Base-by-base conservation (phyloP, 2,113 vertebrate species). In the Charadrius vociferus region DNA sequence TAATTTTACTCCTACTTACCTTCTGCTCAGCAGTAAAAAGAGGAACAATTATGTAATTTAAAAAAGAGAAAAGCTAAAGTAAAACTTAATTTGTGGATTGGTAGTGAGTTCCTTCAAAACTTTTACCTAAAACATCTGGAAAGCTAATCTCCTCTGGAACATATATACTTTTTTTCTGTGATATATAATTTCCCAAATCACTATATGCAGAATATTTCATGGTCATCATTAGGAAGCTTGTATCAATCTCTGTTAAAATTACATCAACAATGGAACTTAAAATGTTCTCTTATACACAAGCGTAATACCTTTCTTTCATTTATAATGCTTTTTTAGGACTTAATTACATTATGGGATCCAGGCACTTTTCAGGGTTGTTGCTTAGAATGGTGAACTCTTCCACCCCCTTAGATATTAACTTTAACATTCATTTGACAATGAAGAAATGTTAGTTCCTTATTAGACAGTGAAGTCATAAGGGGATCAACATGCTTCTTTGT, bases 1-100 rank as follows among this genome's bases (percentile, higher is more conserved):
- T 74, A 92, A 83, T 92, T 84, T 94, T 81, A 90, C 73, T 94
- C 89, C 91, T 85, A 89, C 66, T 93, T 96, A 56, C 52, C 70
- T 90, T 95, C 91, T 95, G 84, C 43, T 95, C 61, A 81, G 41
- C 19, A 72, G 19, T 79, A 78, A 75, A 79, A 95, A 74, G 7
- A 62, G 73, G 47, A 95, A 85, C 27, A 91, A 79, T 87, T 91
- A 87, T 56, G 13, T 85, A 94, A 95, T 82, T 91, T 75, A 3
- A 62, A 78, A 71, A 83, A 53, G 11, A 41, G 15, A 77, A 93
- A 82, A 74, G 11, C 36, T 81, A 43, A 79, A 72, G 61, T 72
- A 67, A 91, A 93, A 81, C 9, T 37, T 30, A 61, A 27, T 67
- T 65, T 90, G n/a, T 24, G 12, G 14, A 65, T 56, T 77, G 9